These are phyloP conservation scores for Pomatorhinus ruficollis DNA, from an alignment of 2,113 vertebrate genomes.

Conservation along the genomic window DNA sequence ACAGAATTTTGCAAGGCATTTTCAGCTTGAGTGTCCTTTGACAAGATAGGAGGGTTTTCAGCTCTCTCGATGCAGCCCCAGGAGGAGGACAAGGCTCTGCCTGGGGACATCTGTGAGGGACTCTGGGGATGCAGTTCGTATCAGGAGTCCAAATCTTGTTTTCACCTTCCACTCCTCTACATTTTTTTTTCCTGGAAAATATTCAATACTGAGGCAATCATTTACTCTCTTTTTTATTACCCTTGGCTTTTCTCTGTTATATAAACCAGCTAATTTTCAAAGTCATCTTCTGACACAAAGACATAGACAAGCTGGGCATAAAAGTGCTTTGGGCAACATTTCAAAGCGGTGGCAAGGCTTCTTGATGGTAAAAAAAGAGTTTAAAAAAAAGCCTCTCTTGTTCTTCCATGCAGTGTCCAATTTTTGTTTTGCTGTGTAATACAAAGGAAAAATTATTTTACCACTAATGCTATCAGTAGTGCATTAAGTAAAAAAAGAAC, in stretches of 20 bases:
- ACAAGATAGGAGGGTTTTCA: fast-evolving
- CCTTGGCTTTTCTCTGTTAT: background rate
- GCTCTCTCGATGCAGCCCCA: background rate
- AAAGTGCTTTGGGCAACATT: background rate
- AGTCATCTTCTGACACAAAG: background rate
- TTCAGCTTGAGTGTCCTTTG: background rate
- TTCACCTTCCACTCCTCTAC: background rate
- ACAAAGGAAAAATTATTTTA: background rate
- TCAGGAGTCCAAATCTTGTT: background rate
- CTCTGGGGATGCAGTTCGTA: background rate
- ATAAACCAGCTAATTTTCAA: constrained; percentile 14
- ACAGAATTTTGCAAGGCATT: background rate
- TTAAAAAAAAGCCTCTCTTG: background rate
- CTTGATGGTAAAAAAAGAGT: background rate
- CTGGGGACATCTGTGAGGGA: background rate
- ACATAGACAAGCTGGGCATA: background rate
- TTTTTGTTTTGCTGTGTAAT: background rate
- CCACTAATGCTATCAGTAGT: background rate
- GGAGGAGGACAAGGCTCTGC: too few relatives aligned
- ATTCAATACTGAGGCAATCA: background rate
- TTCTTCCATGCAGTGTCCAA: background rate
- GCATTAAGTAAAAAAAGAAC: background rate
- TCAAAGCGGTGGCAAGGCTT: background rate
- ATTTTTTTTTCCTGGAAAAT: background rate
- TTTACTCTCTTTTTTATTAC: background rate